These are phyloP conservation scores for Sterna hirundo DNA, from an alignment of 2,113 vertebrate species.

Conservation along the genomic window DNA sequence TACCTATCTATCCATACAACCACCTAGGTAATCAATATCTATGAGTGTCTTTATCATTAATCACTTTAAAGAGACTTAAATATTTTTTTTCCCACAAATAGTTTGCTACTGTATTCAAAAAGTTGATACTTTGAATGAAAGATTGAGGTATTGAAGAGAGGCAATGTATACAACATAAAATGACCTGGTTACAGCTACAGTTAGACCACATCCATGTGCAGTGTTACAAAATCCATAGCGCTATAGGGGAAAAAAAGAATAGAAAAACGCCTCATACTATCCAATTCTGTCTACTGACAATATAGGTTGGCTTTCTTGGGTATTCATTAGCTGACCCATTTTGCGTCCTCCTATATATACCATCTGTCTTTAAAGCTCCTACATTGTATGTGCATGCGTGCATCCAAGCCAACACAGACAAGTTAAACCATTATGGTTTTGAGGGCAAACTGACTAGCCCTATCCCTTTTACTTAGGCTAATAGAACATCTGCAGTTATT, in stretches of 20 bases:
- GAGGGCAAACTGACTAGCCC: background rate
- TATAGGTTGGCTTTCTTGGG: background rate
- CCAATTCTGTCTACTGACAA: background rate
- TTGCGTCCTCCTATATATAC: background rate
- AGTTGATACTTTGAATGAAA: background rate
- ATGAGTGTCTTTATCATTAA: background rate
- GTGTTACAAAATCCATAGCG: background rate
- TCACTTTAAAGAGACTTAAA: background rate
- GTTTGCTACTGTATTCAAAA: background rate
- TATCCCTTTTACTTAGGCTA: background rate
- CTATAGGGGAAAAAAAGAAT: background rate
- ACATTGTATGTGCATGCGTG: rapidly evolving
- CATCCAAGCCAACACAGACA: background rate
- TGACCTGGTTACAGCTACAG: background rate
- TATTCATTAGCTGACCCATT: background rate
- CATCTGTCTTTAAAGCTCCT: background rate
- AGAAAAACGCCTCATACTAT: background rate
- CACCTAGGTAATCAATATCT: background rate
- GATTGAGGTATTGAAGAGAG: background rate
- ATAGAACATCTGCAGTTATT: background rate
- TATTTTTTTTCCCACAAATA: background rate
- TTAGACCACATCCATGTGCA: background rate
- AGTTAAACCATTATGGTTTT: background rate
- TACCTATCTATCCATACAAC: background rate
- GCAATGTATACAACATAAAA: background rate